A percentile compares a stretch with the other conserved stretches of the same genome.
Conservation (phyloP, 2,797 vertebrate species). For the Neomorphus geoffroyi region DNA sequence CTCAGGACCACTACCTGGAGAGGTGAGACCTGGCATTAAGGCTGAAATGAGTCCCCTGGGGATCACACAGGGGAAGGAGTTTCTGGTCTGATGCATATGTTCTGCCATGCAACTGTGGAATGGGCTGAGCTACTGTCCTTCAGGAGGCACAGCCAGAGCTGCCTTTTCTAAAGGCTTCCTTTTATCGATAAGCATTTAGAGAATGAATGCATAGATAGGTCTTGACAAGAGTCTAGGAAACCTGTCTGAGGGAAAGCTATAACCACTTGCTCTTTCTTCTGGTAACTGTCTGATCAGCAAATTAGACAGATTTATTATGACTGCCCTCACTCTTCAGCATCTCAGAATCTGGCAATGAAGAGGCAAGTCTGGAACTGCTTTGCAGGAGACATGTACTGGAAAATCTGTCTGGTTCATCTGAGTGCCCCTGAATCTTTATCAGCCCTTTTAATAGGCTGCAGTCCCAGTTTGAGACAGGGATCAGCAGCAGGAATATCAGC, state of each 20-base stretch:
- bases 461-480: background rate
- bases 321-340: background rate
- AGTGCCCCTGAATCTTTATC: background rate
- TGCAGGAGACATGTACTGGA: background rate
- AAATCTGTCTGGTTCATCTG: background rate
- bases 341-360: background rate
- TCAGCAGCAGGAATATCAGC: background rate
- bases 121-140: background rate
- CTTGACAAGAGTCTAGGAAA: background rate
- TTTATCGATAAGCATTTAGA: background rate
- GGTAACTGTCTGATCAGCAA: background rate
- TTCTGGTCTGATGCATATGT: no score
- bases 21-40: background rate
- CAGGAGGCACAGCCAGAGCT: no score
- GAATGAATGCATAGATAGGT: background rate
- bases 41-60: background rate
- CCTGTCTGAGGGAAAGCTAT: rapidly evolving
- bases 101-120: background rate
- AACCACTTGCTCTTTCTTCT: background rate
- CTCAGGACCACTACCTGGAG: no score
- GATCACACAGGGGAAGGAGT: no score
- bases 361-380: background rate
- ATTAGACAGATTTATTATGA: background rate
- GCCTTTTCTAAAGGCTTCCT: background rate
- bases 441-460: background rate